Evolutionary conservation across 2,113 vertebrate genomes (phyloP).

Genomic region (Aspiorhynchus laticeps): DNA sequence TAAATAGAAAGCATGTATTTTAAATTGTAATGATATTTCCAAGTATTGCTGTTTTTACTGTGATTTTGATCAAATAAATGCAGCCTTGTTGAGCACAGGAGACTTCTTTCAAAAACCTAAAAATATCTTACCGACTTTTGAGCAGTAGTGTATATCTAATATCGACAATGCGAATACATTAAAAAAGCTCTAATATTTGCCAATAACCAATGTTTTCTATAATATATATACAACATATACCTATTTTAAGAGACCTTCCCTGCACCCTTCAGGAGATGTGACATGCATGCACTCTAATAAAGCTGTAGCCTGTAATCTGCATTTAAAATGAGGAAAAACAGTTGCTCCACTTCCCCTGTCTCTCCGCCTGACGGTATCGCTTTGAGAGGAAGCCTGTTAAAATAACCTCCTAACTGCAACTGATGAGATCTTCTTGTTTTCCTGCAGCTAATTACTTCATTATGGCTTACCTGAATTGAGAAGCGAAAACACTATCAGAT

Average conservation of each 20-base stretch:
- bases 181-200: neutral
- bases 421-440: slow-evolving; percentile 18
- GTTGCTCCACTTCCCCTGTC: slow-evolving; percentile 44
- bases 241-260: neutral
- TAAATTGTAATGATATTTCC: neutral
- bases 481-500: neutral
- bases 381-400: slow-evolving; percentile 17
- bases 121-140: neutral
- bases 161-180: neutral
- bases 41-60: neutral
- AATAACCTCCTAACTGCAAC: slow-evolving; percentile 27
- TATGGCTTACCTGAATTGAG: slow-evolving; percentile 17
- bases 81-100: neutral
- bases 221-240: neutral
- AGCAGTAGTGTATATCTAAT: neutral
- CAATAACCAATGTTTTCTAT: neutral
- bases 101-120: neutral
- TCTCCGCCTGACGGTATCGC: neutral
- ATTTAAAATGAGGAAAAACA: slow-evolving; percentile 47
- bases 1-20: no score
- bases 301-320: slow-evolving; percentile 50
- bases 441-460: slow-evolving; percentile 43
- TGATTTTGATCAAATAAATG: neutral
- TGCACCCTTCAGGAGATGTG: neutral
- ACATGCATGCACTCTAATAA: slow-evolving; percentile 26